Evolutionary conservation across 2,888 invertebrate genomes (phyloP).

Genomic region (Microchrysa polita): DNA sequence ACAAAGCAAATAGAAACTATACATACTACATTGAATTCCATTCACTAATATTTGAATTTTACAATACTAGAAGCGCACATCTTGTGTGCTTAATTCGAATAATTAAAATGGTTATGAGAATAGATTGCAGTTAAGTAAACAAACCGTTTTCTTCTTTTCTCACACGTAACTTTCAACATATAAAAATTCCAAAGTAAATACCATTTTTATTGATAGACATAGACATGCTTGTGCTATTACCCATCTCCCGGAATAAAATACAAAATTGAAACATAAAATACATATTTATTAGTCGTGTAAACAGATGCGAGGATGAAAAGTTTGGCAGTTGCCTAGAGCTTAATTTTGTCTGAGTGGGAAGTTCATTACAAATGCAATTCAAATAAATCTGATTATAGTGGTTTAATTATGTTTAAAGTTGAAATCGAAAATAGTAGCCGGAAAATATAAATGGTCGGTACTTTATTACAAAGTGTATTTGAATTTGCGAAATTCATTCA

Average conservation of each 20-base stretch:
- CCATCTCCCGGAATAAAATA: neutral
- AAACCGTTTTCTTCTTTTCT: neutral
- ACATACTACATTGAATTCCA: neutral
- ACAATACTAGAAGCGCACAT: no score
- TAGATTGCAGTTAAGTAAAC: neutral
- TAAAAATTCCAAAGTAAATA: neutral
- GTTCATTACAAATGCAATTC: neutral
- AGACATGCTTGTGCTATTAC: neutral
- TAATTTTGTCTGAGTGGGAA: neutral
- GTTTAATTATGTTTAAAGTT: neutral
- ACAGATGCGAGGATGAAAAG: neutral
- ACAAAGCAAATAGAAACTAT: neutral
- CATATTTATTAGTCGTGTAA: neutral
- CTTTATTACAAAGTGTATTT: neutral
- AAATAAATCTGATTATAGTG: neutral
- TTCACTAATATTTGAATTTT: neutral
- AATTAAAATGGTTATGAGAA: neutral
- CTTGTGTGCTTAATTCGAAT: neutral
- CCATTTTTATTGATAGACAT: neutral
- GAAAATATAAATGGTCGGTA: neutral
- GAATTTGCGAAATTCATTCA: neutral
- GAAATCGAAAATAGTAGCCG: neutral
- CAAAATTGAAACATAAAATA: slow-evolving; percentile 2
- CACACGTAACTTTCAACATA: neutral
- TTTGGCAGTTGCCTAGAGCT: no score